Evolutionary conservation across 2,888 invertebrate species (phyloP), one percentile per base, ranked within the genome.

Genomic region (Ditylenchus weischeri): DNA sequence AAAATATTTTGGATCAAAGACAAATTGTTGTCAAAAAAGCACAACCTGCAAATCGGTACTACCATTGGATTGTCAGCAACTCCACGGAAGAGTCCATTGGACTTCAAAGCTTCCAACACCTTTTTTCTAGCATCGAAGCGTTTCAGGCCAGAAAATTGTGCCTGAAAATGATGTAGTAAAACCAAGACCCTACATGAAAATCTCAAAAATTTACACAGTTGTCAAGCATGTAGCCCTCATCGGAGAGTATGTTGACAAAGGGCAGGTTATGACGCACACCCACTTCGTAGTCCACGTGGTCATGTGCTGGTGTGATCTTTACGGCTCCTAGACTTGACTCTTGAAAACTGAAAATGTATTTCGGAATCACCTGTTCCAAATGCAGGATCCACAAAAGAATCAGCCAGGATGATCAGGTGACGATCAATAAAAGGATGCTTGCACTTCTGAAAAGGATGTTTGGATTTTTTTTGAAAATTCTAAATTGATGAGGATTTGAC

Each of bases 231-330:
- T 85, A 86, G n/a, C 98, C 98, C 72, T 90, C 89, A 78, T 94
- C 95, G 79, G 91, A 90, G 71, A 99, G 89, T 66, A 96, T 90
- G 49, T 89, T 92, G 73, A 95, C 87, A 83, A 91, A 90, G 0
- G 90, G 89, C 71, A 99, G 86, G 74, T 89, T 88, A 84, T 93
- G 92, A 10, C 93, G 88, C 81, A 91, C 90, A 49, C 92, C 96
- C 57, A 93, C 90, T 81, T 94, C 94, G 84, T 94, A 98, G 86
- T 99, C 98, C 82, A 91, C 92, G 48, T 89, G 90, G 84, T 98
- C 95, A 84, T 98, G 98, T 2, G 93, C 95, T 0, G 98, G 96
- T 0, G 96, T 96, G 70, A 99, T 92, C 86, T 99, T 99, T 0
- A 98, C 98, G 69, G 94, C 95, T 76, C 96, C 95, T 51, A 35